phyloP scores from a whole-genome alignment of 2,113 vertebrate species.

The Hemiscyllium ocellatum region DNA sequence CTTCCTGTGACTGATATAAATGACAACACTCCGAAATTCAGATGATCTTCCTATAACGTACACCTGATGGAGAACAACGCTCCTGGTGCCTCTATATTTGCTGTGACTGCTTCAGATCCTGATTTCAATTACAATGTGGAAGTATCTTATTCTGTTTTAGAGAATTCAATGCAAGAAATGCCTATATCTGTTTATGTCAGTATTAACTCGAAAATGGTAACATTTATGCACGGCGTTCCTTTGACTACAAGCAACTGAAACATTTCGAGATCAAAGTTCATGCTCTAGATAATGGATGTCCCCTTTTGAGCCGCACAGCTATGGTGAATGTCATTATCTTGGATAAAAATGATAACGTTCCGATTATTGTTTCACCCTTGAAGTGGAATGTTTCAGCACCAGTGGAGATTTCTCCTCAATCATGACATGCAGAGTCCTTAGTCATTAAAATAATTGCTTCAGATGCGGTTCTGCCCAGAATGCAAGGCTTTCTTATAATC shows the following conservation, averaged over 20 bases:
- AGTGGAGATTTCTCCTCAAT: not conserved
- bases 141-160: slow-evolving; percentile 60
- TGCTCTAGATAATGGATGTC: slow-evolving; percentile 66
- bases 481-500: slow-evolving; percentile 49
- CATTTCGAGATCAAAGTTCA: slow-evolving; percentile 67
- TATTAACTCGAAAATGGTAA: slow-evolving; percentile 63
- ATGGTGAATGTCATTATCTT: slow-evolving; percentile 66
- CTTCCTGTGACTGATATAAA: slow-evolving; percentile 74
- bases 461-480: slow-evolving; percentile 52
- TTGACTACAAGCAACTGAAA: slow-evolving; percentile 70
- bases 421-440: slow-evolving; percentile 38
- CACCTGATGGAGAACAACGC: slow-evolving; percentile 68
- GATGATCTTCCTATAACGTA: slow-evolving; percentile 49
- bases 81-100: slow-evolving; percentile 56
- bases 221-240: slow-evolving; percentile 60
- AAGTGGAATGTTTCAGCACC: slow-evolving; percentile 48
- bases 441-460: slow-evolving; percentile 51
- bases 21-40: slow-evolving; percentile 69
- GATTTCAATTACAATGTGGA: slow-evolving; percentile 64
- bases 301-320: slow-evolving; percentile 58
- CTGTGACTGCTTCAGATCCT: slow-evolving; percentile 61
- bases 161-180: slow-evolving; percentile 49
- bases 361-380: slow-evolving; percentile 62
- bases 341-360: slow-evolving; percentile 72
- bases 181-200: slow-evolving; percentile 56